Evolutionary conservation across 2,888 invertebrate genomes (phyloP), one percentile per base, ranked within the genome.

Genomic region (Ariolimax columbianus): DNA sequence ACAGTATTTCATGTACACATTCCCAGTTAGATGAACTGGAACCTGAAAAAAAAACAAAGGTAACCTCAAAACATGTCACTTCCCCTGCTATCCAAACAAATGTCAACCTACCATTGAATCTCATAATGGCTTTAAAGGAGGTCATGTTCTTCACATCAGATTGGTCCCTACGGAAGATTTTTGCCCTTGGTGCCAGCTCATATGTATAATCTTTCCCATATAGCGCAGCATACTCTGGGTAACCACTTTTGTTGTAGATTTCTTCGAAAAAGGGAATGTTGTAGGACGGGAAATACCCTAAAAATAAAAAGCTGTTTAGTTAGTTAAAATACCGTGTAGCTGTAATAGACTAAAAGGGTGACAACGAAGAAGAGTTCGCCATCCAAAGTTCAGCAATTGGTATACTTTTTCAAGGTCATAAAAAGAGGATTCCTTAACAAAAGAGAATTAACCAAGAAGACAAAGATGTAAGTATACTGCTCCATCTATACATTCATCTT

Each of bases 271-370:
- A 94, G 36, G 94, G 94, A 19, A 94, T 91, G 88, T 94, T 94
- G 87, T 94, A 94, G 7, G 93, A 93, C 38, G 94, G 91, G 92
- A 93, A 94, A 85, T 94, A 93, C 38, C 93, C 93, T 92, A 85
- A 87, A 89, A 78, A 72, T 9, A n/a, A 75, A 33, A 75, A 55
- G 17, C 3, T 11, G 23, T 55, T 55, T 55, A 3, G 23, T 55
- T 55, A 55, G 55, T 55, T 7, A 55, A 55, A n/a, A n/a, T n/a
- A n/a, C n/a, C n/a, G n/a, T n/a, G n/a, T n/a, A n/a, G n/a, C n/a
- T n/a, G n/a, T n/a, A n/a, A n/a, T n/a, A n/a, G n/a, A n/a, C n/a
- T n/a, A n/a, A n/a, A n/a, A n/a, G n/a, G n/a, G n/a, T n/a, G n/a
- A n/a, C n/a, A n/a, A n/a, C n/a, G n/a, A n/a, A n/a, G n/a, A n/a